Evolutionary conservation across 1,140 invertebrate genomes (phyloP), one percentile per base, ranked within the genome.

Genomic region (Cydia pomonella): DNA sequence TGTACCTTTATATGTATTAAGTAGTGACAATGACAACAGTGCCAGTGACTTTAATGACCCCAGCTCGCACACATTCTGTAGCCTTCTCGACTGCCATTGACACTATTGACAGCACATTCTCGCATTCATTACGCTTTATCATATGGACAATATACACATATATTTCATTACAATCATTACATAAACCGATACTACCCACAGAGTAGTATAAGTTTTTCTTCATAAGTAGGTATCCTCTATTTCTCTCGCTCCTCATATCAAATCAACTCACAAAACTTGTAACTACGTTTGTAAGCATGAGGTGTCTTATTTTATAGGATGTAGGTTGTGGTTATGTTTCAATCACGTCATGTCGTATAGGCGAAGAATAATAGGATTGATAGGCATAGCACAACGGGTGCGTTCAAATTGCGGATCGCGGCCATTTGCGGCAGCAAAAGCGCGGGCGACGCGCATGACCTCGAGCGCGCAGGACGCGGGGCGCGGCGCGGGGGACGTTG

Each of bases 401-500:
- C 64, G 64, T 69, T 69, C 29, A 69, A 41, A 69, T 69, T 18
- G 64, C 64, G 64, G 33, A 69, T 69, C 29, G 64, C 64, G 64
- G 64, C 64, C 64, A 69, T 69, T 69, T 23, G 64, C 64, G 64
- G 64, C 64, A 69, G 64, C 64, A 69, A 33, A 64, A 69, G 64
- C 64, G 64, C 64, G 64, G 64, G 64, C 64, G 64, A 69, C 64
- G 64, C 63, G 63, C 64, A 33, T 69, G 64, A 69, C 64, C 64
- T 69, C 64, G 73, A 38, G 44, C 27, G 21, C n/a, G 50, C 41
- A 18, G 73, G 18, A 50, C 66, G 78, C 59, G 79, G 73, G 38
- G 79, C 80, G 85, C 77, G 84, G 82, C 77, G 89, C 77, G 87
- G 81, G 87, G 87, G 86, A 89, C 87, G 90, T 88, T 92, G 92